Percentiles rank a stretch among this genome's conserved stretches.
Evolutionary conservation across 2,888 invertebrate genomes (phyloP).

Genomic region (Idaea dimidiata): DNA sequence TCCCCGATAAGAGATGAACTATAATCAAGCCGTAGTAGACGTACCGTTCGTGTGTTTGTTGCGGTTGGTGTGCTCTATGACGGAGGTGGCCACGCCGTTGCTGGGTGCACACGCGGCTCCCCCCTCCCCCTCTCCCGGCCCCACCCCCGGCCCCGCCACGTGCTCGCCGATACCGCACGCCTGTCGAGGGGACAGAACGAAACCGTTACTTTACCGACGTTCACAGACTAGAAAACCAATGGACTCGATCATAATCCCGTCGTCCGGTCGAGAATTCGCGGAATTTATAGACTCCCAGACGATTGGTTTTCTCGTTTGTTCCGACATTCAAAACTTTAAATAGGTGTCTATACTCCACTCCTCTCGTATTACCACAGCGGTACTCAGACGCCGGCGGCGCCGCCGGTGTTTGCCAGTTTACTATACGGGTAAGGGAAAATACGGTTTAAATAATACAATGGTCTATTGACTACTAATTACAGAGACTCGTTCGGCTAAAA

Average conservation of each 20-base stretch:
- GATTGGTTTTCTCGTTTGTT: too few relatives aligned
- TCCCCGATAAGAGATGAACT: too few relatives aligned
- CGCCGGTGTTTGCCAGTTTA: too few relatives aligned
- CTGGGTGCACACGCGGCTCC: constrained; percentile 12
- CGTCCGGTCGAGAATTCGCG: too few relatives aligned
- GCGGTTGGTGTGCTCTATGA: constrained; percentile 87
- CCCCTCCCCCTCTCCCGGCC: not conserved
- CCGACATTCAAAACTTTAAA: not conserved
- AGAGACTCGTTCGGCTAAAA: too few relatives aligned
- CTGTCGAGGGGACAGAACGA: constrained; percentile 32
- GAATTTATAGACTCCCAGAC: too few relatives aligned
- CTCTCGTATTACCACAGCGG: not conserved
- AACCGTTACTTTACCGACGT: too few relatives aligned
- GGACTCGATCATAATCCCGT: too few relatives aligned
- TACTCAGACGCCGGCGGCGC: not conserved
- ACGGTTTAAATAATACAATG: too few relatives aligned
- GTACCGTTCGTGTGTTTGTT: constrained; percentile 18
- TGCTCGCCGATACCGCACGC: constrained; percentile 34
- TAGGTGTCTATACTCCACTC: not conserved
- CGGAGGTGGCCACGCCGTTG: constrained; percentile 85
- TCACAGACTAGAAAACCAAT: too few relatives aligned
- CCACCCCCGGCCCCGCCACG: constrained; percentile 21
- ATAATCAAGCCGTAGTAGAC: not conserved
- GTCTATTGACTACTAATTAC: too few relatives aligned
- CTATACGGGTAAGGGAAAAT: too few relatives aligned